phyloP scores from a whole-genome alignment of 2,888 invertebrate species.

The Cremastinae sp. region DNA sequence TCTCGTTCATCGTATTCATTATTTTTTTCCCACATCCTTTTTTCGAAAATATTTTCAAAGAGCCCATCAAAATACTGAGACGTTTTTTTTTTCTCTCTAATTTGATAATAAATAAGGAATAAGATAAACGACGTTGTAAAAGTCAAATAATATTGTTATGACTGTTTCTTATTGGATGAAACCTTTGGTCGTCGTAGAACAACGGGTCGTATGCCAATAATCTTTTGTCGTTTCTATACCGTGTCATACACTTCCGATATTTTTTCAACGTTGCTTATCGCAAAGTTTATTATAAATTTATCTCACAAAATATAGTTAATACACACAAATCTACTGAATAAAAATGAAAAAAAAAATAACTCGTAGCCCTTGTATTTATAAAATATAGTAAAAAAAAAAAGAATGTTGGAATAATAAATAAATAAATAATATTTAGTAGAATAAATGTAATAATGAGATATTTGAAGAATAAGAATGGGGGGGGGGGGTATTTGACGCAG shows the following conservation, averaged over 20 bases:
- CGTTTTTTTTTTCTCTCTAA: slow-evolving; percentile 18
- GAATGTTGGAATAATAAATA: too few relatives aligned
- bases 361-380: too few relatives aligned
- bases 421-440: too few relatives aligned
- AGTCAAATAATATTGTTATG: slow-evolving; percentile 62
- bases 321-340: too few relatives aligned
- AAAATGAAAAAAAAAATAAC: too few relatives aligned
- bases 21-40: too few relatives aligned
- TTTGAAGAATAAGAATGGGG: slow-evolving; percentile 34
- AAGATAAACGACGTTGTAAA: slow-evolving; percentile 25
- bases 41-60: not conserved
- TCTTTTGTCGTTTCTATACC: slow-evolving; percentile 60
- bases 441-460: slow-evolving; percentile 45
- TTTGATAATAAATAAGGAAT: slow-evolving; percentile 37
- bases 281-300: too few relatives aligned
- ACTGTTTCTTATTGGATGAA: slow-evolving; percentile 73
- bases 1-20: too few relatives aligned
- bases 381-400: slow-evolving; percentile 23
- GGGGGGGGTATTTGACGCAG: slow-evolving; percentile 65
- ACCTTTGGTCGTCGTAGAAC: slow-evolving; percentile 71
- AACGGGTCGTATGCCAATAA: slow-evolving; percentile 65
- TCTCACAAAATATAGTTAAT: too few relatives aligned
- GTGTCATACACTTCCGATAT: slow-evolving; percentile 65
- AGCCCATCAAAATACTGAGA: too few relatives aligned
- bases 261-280: slow-evolving; percentile 73